Evolutionary conservation across 2,888 invertebrate genomes (phyloP).

Genomic region (Pachydiplax longipennis): DNA sequence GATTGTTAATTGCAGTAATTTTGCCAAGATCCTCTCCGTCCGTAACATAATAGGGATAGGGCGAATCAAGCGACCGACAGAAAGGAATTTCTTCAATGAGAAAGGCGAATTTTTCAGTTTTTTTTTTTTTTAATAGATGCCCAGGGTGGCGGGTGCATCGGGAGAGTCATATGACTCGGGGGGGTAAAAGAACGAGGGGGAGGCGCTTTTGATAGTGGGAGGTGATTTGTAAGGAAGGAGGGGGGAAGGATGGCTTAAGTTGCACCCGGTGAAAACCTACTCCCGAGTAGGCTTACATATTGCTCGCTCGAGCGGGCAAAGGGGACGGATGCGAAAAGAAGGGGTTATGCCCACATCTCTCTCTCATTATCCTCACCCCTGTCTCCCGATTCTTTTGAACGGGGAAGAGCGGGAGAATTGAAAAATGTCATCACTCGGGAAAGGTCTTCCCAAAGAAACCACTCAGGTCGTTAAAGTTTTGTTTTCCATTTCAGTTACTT

Average conservation of each 20-base stretch:
- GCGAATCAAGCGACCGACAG: neutral
- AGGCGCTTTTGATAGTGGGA: neutral
- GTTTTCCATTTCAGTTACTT: no score
- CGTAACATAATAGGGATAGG: slow-evolving; percentile 5
- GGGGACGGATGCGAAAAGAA: neutral
- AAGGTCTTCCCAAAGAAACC: no score
- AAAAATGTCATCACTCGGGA: neutral
- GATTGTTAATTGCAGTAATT: slow-evolving; percentile 11
- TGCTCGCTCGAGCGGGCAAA: neutral
- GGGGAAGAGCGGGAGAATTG: neutral
- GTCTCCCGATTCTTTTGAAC: neutral
- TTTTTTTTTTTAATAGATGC: neutral
- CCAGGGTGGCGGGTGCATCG: neutral
- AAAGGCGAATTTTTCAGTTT: neutral
- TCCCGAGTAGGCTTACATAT: neutral
- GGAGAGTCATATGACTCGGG: neutral
- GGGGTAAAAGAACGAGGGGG: neutral
- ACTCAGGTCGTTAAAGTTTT: no score
- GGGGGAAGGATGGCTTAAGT: neutral
- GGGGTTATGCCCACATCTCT: neutral
- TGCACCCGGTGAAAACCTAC: neutral
- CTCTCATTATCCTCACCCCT: neutral
- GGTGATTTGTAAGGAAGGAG: neutral
- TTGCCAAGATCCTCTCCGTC: neutral
- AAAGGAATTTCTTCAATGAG: neutral